phyloP scores from a whole-genome alignment of 2,888 invertebrate species.

The Ochropleura plecta region DNA sequence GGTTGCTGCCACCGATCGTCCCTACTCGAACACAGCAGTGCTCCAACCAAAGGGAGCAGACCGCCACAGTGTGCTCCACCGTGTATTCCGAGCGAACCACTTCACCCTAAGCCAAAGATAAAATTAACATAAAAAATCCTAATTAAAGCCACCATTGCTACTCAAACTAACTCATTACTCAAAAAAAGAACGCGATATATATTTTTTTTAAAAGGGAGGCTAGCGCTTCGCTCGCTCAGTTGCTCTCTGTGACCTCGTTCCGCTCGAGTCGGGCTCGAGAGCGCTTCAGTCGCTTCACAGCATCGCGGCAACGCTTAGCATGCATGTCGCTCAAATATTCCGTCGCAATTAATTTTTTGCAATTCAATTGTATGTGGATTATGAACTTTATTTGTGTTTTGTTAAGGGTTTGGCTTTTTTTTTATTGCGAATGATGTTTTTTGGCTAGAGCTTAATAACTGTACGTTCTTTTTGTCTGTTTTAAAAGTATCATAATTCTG shows the following conservation, averaged over 20 bases:
- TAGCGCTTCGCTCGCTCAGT: conserved; percentile 61
- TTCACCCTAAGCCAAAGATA: background rate
- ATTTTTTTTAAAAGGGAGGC: conserved; percentile 49
- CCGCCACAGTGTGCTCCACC: too few species aligned
- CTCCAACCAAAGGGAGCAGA: too few species aligned
- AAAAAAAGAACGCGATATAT: conserved; percentile 55
- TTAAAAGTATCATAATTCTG: background rate
- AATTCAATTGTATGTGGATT: conserved; percentile 52
- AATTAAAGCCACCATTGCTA: conserved; percentile 58
- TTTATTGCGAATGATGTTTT: background rate
- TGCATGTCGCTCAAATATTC: conserved; percentile 63
- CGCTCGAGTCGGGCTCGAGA: conserved; percentile 62
- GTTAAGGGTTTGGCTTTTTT: background rate
- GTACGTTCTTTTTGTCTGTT: background rate
- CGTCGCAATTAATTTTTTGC: conserved; percentile 64
- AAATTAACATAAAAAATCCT: conserved; percentile 29
- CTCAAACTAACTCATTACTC: conserved; percentile 62
- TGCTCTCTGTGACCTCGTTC: conserved; percentile 69
- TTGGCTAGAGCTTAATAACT: background rate
- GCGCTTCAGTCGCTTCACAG: conserved; percentile 65
- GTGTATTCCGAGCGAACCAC: background rate
- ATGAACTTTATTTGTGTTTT: conserved; percentile 29
- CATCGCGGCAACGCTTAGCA: conserved; percentile 63
- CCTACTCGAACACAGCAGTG: too few species aligned
- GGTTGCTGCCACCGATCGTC: too few species aligned